Conservation (phyloP, 2,797 vertebrate species). For the Mormyrops boulengeri region DNA sequence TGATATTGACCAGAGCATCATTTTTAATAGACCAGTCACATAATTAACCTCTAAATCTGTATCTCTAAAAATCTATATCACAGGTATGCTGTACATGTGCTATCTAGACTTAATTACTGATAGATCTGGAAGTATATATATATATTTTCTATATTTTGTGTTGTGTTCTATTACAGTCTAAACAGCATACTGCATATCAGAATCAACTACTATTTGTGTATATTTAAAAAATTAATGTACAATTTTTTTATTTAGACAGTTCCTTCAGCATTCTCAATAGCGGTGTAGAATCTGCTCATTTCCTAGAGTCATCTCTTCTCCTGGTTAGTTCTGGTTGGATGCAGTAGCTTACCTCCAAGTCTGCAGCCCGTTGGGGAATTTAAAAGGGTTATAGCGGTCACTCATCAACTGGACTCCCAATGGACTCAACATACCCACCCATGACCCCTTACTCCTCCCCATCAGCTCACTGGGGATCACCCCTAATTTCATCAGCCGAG, state of each 20-base stretch:
- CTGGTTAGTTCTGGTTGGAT: not conserved
- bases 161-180: not conserved
- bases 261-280: not conserved
- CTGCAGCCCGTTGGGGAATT: constrained; percentile 38
- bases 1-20: not conserved
- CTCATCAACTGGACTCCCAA: constrained; percentile 47
- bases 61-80: not conserved
- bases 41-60: not conserved
- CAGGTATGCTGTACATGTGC: not conserved
- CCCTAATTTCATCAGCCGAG: constrained; percentile 73
- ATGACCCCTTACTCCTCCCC: constrained; percentile 60
- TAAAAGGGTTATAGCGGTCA: constrained; percentile 61
- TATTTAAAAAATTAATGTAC: not conserved
- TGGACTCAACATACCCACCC: constrained; percentile 57
- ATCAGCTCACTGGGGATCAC: constrained; percentile 67
- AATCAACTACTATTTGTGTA: not conserved
- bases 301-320: not conserved
- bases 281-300: not conserved
- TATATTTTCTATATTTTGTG: not conserved
- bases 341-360: not conserved
- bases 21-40: not conserved
- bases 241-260: not conserved
- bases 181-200: not conserved
- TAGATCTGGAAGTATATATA: not conserved
- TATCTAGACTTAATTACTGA: not conserved